A percentile compares a stretch with the other conserved stretches of the same genome.
phyloP scores from a whole-genome alignment of 92 coral and sea anemone species.

The Paramuricea clavata region DNA sequence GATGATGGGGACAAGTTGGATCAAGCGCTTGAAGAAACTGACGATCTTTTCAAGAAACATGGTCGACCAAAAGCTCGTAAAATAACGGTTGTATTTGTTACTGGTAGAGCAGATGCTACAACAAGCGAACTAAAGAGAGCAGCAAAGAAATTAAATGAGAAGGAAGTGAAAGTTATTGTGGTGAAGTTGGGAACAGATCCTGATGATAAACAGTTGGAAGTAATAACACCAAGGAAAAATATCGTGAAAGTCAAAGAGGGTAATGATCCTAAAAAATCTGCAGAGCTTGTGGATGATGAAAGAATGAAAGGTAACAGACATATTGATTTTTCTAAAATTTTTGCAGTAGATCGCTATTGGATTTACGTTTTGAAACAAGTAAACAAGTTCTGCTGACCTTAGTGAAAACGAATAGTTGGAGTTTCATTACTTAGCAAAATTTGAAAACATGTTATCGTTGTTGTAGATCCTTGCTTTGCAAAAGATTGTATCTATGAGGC shows the following conservation, averaged over 20 bases:
- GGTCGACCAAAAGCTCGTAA: conserved; percentile 84
- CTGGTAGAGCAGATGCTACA: conserved; percentile 76
- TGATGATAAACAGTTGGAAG: conserved; percentile 52
- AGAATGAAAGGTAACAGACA: conserved; percentile 10
- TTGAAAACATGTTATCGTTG: neutral
- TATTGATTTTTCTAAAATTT: neutral
- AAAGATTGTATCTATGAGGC: conserved; percentile 14
- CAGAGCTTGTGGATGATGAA: conserved; percentile 47
- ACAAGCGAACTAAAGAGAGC: conserved; percentile 68
- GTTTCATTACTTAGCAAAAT: no score
- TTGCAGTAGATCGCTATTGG: neutral
- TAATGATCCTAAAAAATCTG: conserved; percentile 75
- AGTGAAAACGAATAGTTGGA: no score
- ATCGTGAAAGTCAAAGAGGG: conserved; percentile 68
- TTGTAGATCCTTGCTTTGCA: conserved; percentile 25
- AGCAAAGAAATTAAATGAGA: conserved; percentile 61
- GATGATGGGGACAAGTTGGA: conserved; percentile 74
- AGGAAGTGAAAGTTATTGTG: conserved; percentile 74
- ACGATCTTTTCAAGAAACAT: conserved; percentile 70
- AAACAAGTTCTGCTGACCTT: no score
- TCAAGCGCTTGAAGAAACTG: conserved; percentile 71
- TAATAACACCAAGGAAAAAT: conserved; percentile 63
- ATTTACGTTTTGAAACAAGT: no score
- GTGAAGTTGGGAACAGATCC: conserved; percentile 83
- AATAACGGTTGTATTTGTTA: conserved; percentile 81